Evolutionary conservation across 2,113 vertebrate genomes (phyloP).

Genomic region (Leptobrachium leishanense): DNA sequence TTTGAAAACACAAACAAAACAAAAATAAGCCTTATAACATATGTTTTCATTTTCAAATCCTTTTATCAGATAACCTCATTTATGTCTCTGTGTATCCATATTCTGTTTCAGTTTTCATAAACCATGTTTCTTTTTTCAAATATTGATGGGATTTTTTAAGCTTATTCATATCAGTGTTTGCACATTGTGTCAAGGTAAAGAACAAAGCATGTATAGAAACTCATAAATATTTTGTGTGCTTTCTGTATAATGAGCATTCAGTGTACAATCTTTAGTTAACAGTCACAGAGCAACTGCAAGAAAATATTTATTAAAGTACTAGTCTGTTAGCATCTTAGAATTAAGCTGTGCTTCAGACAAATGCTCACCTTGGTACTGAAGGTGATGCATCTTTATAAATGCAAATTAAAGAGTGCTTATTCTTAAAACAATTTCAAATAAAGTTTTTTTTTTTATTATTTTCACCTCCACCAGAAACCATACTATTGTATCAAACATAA

Average conservation of each 20-base stretch:
- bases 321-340: neutral
- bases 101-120: neutral
- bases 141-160: neutral
- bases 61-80: neutral
- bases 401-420: too few relatives aligned
- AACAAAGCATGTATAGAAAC: neutral
- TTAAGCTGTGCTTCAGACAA: neutral
- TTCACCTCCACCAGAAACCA: too few relatives aligned
- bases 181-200: neutral
- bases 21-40: neutral
- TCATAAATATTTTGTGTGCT: neutral
- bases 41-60: neutral
- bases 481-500: too few relatives aligned
- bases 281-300: neutral
- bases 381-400: neutral
- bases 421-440: too few relatives aligned
- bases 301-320: neutral
- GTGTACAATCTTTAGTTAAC: neutral
- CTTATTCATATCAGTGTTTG: neutral
- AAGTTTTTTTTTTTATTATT: too few relatives aligned
- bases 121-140: neutral
- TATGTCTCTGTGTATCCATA: neutral
- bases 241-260: neutral
- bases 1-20: neutral
- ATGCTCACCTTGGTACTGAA: neutral